phyloP scores from a whole-genome alignment of 2,888 invertebrate genomes.

The Chromoteleia sp. region DNA sequence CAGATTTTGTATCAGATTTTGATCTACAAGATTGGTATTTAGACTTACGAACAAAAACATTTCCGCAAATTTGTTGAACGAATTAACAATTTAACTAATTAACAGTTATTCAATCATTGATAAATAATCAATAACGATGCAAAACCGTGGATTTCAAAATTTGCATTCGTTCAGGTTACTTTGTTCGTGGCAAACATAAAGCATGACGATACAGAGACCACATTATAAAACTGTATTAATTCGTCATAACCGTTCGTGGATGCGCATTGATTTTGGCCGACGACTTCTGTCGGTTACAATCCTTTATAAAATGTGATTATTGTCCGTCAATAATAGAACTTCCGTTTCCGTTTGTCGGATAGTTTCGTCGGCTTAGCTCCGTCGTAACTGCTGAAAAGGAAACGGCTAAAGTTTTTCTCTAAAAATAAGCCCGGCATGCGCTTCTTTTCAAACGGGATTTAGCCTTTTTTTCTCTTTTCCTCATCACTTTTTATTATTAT shows the following conservation, averaged over 20 bases:
- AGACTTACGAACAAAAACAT: background rate
- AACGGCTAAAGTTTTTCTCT: conserved; percentile 54
- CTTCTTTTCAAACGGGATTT: conserved; percentile 49
- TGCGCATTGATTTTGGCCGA: conserved; percentile 40
- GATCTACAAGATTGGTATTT: too few species aligned
- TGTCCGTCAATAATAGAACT: conserved; percentile 59
- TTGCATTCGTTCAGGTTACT: too few species aligned
- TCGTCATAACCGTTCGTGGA: conserved; percentile 14
- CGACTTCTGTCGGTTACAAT: conserved; percentile 44
- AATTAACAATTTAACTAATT: too few species aligned
- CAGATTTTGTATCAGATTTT: too few species aligned
- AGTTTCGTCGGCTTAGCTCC: conserved; percentile 31
- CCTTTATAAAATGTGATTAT: conserved; percentile 57
- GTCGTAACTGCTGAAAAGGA: conserved; percentile 37
- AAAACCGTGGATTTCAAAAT: too few species aligned
- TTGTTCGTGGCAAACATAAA: too few species aligned
- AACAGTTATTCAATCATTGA: too few species aligned
- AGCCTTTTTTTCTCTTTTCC: conserved; percentile 38
- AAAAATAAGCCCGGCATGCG: conserved; percentile 56
- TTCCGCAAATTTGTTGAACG: background rate
- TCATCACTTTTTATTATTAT: conserved; percentile 18
- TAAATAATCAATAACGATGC: too few species aligned
- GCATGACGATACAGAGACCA: background rate
- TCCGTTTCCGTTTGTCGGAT: conserved; percentile 60
- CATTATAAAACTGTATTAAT: conserved; percentile 13